Base-by-base conservation (phyloP, 2,888 invertebrate genomes). In the Himalopsyche anomala region DNA sequence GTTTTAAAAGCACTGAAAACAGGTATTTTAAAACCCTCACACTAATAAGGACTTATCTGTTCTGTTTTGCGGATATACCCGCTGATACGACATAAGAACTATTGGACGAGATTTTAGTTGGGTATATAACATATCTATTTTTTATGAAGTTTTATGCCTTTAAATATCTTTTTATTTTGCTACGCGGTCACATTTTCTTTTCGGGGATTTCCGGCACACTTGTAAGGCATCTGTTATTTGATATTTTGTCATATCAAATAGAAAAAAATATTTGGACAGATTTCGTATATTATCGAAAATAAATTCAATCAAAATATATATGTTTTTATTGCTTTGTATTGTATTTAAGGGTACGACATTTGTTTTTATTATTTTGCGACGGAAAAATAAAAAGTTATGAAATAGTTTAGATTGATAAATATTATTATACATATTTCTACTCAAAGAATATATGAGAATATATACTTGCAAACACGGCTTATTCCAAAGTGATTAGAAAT, bases 31-130 rank as follows among this genome's bases (percentile, higher is more conserved):
- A 62, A 62, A 62, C 62, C 62, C 62, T 62, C 62, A 62, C 62
- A 62, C 62, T 62, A 62, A 62, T 62, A 62, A 62, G 62, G 62
- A 62, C 62, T 62, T 62, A 62, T 62, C 62, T 62, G 62, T n/a
- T 62, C 62, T 62, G 62, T 62, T 62, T 62, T 62, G 62, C 62
- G 62, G 62, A 62, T 62, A 62, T 62, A 62, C 62, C 11, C 28
- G 62, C 62, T 62, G 62, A 62, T 62, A 62, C 62, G 28, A 62
- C 62, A 62, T 62, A 62, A 62, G 62, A 62, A 62, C 62, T 62
- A 62, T 62, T 62, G 62, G 62, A 62, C 28, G 62, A 62, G 62
- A 62, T 62, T 62, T 62, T 62, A 62, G 62, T 62, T 62, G 19
- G 62, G 62, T 62, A 62, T 62, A 62, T 11, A 62, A 62, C 19